phyloP scores from a whole-genome alignment of 2,797 vertebrate species.

The Scolopax rusticola region DNA sequence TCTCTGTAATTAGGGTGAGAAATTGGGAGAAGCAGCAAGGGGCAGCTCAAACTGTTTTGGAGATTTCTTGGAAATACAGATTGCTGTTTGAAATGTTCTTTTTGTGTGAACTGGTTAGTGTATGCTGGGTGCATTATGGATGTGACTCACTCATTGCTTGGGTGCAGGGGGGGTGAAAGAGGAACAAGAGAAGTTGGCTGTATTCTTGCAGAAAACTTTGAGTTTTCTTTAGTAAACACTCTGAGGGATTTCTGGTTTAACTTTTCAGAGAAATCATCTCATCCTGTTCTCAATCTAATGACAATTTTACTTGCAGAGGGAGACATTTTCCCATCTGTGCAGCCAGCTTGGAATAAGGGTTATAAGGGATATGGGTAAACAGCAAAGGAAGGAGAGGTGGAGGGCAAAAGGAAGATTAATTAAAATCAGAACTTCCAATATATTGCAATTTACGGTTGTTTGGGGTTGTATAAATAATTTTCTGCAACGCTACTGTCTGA shows the following conservation, averaged over 20 bases:
- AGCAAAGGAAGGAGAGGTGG: background rate
- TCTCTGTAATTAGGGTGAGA: background rate
- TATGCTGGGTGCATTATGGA: background rate
- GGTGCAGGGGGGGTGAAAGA: background rate
- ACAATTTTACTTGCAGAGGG: background rate
- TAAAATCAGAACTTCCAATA: background rate
- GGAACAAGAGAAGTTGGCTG: background rate
- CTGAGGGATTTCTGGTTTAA: background rate
- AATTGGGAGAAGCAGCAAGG: background rate
- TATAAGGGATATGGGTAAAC: background rate
- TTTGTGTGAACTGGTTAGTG: background rate
- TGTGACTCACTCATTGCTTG: background rate
- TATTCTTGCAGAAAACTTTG: background rate
- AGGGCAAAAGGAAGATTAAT: slow-evolving; percentile 9
- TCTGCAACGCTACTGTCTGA: background rate
- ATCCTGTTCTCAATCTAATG: background rate
- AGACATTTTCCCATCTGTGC: background rate
- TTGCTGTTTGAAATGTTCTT: background rate
- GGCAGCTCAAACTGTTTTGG: background rate
- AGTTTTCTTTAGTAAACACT: background rate
- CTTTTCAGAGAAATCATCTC: background rate
- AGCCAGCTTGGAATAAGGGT: background rate
- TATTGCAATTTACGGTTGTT: background rate
- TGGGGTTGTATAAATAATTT: background rate
- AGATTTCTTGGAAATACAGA: background rate